Evolutionary conservation across 2,888 invertebrate genomes (phyloP).

Genomic region (Diarsia brunnea): DNA sequence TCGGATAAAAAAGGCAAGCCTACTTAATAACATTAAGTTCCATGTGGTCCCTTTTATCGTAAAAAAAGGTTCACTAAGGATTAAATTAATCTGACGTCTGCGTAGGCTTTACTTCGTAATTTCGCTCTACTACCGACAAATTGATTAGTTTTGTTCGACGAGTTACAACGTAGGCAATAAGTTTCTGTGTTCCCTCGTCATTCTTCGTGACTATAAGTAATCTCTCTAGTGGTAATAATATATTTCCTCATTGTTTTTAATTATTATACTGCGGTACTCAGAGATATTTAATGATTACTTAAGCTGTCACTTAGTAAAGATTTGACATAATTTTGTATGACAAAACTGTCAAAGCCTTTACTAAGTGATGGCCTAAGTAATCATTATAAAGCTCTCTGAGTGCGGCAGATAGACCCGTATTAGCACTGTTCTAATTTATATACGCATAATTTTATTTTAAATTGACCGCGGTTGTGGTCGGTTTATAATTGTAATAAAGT

Average conservation of each 20-base stretch:
- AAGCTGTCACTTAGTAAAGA: no score
- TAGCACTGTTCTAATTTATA: neutral
- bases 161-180: constrained; percentile 11
- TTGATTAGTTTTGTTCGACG: constrained; percentile 36
- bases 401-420: no score
- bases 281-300: no score
- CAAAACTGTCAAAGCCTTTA: no score
- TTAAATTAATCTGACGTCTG: constrained; percentile 12
- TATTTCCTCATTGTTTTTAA: neutral
- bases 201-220: neutral
- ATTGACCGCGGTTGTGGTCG: no score
- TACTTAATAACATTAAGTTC: neutral
- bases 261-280: no score
- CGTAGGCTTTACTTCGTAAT: constrained; percentile 2
- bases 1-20: neutral
- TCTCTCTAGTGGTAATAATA: neutral
- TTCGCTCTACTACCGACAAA: constrained; percentile 22
- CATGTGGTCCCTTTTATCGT: neutral
- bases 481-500: neutral
- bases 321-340: no score
- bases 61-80: neutral
- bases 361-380: no score
- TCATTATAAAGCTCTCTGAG: no score
- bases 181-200: constrained; percentile 1
- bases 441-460: neutral